Conservation (phyloP, 53 echinoderm and acorn worm species). For the Crossaster papposus region DNA sequence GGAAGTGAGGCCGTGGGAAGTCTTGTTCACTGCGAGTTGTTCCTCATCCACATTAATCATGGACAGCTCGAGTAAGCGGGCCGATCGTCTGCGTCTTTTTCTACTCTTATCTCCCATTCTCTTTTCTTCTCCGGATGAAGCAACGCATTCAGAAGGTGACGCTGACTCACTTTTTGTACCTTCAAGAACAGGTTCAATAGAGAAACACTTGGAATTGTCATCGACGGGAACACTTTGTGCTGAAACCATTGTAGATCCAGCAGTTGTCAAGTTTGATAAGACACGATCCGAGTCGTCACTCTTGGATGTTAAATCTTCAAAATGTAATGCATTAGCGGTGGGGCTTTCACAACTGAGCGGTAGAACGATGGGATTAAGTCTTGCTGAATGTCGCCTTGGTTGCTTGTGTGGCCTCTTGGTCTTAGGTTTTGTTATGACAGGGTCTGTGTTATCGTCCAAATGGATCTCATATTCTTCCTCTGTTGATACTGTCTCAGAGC, state of each 20-base stretch:
- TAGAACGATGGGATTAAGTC: not conserved
- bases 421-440: not conserved
- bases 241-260: not conserved
- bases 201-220: not conserved
- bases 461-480: conserved; percentile 5
- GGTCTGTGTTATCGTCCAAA: conserved; percentile 15
- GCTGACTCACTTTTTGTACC: not conserved
- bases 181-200: not conserved
- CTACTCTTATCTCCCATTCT: not conserved
- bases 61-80: conserved; percentile 14
- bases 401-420: not conserved
- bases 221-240: not conserved
- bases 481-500: not conserved
- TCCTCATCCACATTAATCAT: conserved; percentile 14
- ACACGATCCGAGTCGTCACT: not conserved
- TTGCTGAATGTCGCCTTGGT: conserved; percentile 14
- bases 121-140: not conserved
- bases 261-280: not conserved
- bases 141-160: not conserved
- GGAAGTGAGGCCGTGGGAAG: not conserved
- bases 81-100: conserved; percentile 15
- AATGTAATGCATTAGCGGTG: not conserved
- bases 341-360: not conserved
- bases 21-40: not conserved
- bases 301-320: not conserved